A percentile compares a stretch with the other conserved stretches of the same genome.
Conservation (phyloP, 1,140 invertebrate species). For the Drosophila paulistorum region DNA sequence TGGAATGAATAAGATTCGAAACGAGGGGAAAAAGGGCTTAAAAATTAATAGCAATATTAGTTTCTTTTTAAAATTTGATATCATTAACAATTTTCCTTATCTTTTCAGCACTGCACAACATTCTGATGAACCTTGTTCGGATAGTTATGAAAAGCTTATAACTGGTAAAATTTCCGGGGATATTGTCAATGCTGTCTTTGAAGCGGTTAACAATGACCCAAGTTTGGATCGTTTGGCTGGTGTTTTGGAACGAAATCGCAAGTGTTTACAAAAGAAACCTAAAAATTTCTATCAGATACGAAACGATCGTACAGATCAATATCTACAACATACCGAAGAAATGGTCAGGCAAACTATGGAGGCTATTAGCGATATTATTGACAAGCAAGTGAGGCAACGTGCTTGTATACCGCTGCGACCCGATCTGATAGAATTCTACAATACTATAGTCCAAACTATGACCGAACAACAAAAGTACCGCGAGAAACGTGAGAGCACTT, state of each 20-base stretch:
- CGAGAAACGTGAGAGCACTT: constrained; percentile 52
- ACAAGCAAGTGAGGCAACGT: constrained; percentile 54
- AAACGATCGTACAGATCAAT: constrained; percentile 39
- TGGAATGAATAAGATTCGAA: no score
- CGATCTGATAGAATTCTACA: constrained; percentile 66
- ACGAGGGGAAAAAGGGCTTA: no score
- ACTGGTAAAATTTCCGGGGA: constrained; percentile 45
- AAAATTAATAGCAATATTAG: no score
- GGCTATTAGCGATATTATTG: constrained; percentile 67
- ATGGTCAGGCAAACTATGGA: constrained; percentile 62
- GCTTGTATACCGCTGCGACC: constrained; percentile 64
- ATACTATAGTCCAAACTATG: constrained; percentile 53
- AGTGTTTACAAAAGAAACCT: not conserved
- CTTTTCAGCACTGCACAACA: not conserved
- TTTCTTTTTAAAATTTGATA: no score
- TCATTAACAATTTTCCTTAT: not conserved
- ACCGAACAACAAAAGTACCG: constrained; percentile 55
- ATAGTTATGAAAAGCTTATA: constrained; percentile 40
- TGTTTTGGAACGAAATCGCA: constrained; percentile 55
- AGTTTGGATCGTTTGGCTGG: constrained; percentile 43
- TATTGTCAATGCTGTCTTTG: constrained; percentile 57
- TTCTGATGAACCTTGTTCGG: not conserved
- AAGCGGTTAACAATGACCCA: constrained; percentile 59
- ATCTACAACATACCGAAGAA: constrained; percentile 49
- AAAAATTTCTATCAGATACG: constrained; percentile 63